Base-by-base conservation (phyloP, 2,888 invertebrate genomes). In the Gordius sp. region DNA sequence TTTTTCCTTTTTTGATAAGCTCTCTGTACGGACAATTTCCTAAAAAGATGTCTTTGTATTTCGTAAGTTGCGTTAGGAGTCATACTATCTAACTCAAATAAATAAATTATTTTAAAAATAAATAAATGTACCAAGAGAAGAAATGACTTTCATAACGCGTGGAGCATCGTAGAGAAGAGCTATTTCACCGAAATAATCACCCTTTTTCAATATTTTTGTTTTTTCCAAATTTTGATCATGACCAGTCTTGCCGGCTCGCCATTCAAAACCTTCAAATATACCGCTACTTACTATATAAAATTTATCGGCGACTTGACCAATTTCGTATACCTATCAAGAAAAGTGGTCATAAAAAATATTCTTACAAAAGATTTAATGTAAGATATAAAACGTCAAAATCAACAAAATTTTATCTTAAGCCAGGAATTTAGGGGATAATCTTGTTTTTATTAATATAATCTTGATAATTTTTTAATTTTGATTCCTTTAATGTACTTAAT, bases 141-240 rank as follows among this genome's bases (percentile, higher is more conserved):
- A 13, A n/a, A n/a, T 8, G 4, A 47, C 47, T n/a, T 23, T 8
- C 16, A 8, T 4, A 47, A 4, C 4, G 4, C 47, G 8, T n/a
- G 47, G 47, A 18, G 47, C n/a, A 20, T 47, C 47, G 20, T 47
- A 47, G 16, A 47, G 20, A 4, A 47, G 20, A 47, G 47, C 47
- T n/a, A 47, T 47, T 47, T 47, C 47, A 4, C 47, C 47, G 23
- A 47, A 47, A 47, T 18, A 47, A 47, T 47, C 47, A n/a, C 20
- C 23, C 13, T 8, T 20, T 47, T 47, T 23, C 4, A 47, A 47
- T 23, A 23, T 47, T 47, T 47, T 47, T n/a, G 4, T 20, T 23
- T 18, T 4, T 4, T 13, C 4, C 20, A 47, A n/a, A 47, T 47
- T 47, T 4, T n/a, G n/a, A n/a, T n/a, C n/a, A n/a, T n/a, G n/a